Evolutionary conservation across 2,113 vertebrate species (phyloP), one percentile per base, ranked within the genome.

Genomic region (Sciurus niger): DNA sequence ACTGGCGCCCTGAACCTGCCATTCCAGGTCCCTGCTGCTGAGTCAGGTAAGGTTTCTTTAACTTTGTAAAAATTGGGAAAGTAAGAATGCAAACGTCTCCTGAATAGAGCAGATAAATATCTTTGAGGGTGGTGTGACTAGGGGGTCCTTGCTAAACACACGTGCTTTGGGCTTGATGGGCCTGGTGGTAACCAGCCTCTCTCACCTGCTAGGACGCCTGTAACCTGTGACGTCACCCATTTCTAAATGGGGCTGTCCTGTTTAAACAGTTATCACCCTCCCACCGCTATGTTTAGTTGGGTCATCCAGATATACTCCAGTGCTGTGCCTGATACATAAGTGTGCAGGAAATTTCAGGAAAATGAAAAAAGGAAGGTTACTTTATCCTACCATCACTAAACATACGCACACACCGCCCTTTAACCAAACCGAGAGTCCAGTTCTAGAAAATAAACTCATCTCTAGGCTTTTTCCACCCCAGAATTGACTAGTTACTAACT

Each of bases 191-290:
- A 25, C 10, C 58, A 11, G 24, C 6, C 60, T 16, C 6, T 34
- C 2, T 8, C n/a, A 2, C 4, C 20, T 34, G 12, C 58, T 30
- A 40, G 20, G 5, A 24, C n/a, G 43, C 22, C 8, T 2, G 2
- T 5, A 4, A 32, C 34, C 58, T 46, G 0, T 43, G 51, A 46
- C 51, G 34, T 83, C 55, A 18, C 48, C 24, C 34, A 28, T 51
- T 32, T 80, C 55, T 34, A 68, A 58, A 8, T 25, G 63, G 7
- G 8, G 9, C 8, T 43, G 55, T 25, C 58, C 24, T 43, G 48
- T 43, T 25, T n/a, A 25, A 46, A 16, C 34, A 67, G 77, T n/a
- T 48, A 9, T 70, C 16, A 3, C 34, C 67, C 8, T 18, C 67
- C 22, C 24, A 63, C 60, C 9, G 8, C 24, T 63, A 10, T 1